A percentile compares a stretch with the other conserved stretches of the same genome.
Evolutionary conservation across 1,140 invertebrate species (phyloP).

Genomic region (Euura lappo): DNA sequence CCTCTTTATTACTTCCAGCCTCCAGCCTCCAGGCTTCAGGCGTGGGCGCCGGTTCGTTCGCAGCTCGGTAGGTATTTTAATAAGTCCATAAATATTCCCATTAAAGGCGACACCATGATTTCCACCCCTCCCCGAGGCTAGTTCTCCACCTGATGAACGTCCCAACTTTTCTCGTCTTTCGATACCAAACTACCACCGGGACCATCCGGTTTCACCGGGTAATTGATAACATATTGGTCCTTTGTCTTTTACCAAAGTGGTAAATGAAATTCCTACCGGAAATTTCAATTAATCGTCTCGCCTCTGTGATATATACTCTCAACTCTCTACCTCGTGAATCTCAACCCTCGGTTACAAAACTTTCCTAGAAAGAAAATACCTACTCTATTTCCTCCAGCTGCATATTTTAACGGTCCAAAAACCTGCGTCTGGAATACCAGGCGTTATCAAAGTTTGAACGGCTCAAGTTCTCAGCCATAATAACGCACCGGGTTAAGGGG

Average conservation of each 20-base stretch:
- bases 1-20: neutral
- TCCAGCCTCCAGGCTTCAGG: too few species aligned
- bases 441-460: neutral
- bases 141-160: neutral
- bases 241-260: neutral
- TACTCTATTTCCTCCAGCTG: too few species aligned
- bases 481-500: neutral
- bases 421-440: neutral
- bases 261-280: neutral
- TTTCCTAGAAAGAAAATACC: too few species aligned
- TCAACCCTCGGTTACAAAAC: too few species aligned
- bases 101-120: conserved; percentile 5
- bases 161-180: neutral
- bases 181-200: neutral
- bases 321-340: neutral
- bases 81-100: conserved; percentile 7
- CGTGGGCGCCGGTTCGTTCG: neutral
- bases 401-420: neutral
- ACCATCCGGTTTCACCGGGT: neutral
- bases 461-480: neutral
- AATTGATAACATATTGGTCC: neutral
- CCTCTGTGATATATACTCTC: neutral
- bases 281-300: neutral
- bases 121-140: neutral
- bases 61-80: neutral